phyloP scores from a whole-genome alignment of 1,140 invertebrate species.

The Calephelis virginiensis region DNA sequence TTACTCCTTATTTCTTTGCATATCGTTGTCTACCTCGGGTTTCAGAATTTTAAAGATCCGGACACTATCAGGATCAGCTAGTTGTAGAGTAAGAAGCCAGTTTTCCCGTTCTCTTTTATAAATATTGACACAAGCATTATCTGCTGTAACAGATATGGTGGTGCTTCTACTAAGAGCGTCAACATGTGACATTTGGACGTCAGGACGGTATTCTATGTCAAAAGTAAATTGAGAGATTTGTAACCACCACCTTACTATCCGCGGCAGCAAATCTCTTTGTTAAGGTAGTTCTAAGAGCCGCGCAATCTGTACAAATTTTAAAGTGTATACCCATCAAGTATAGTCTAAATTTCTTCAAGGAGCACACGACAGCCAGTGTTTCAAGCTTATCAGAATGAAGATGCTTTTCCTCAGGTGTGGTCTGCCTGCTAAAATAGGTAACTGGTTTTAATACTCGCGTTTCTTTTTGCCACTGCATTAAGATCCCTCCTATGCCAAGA shows the following conservation, averaged over 20 bases:
- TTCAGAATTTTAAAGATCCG: conserved; percentile 32
- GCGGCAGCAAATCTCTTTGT: conserved; percentile 41
- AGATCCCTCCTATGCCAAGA: conserved; percentile 42
- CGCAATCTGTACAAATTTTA: conserved; percentile 55
- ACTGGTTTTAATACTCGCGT: conserved; percentile 30
- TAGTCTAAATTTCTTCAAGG: conserved; percentile 41
- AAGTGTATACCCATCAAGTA: conserved; percentile 58
- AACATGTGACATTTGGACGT: conserved; percentile 46
- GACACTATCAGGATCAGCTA: conserved; percentile 21
- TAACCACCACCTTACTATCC: conserved; percentile 53
- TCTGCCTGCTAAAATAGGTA: conserved; percentile 39
- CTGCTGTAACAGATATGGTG: conserved; percentile 12
- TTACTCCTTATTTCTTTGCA: conserved; percentile 31
- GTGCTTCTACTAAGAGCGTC: conserved; percentile 50
- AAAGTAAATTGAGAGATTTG: conserved; percentile 36
- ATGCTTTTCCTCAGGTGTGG: conserved; percentile 55
- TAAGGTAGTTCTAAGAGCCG: conserved; percentile 41
- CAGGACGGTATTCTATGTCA: conserved; percentile 46
- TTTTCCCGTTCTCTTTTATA: conserved; percentile 26
- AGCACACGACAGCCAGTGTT: conserved; percentile 41
- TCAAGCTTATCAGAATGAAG: conserved; percentile 73
- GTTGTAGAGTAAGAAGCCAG: conserved; percentile 25
- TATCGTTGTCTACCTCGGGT: conserved; percentile 30
- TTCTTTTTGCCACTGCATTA: conserved; percentile 31
- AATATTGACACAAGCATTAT: conserved; percentile 10